Percentiles rank a stretch among this genome's conserved stretches.
Conservation (phyloP, 2,888 invertebrate genomes). For the Apamea sordens region DNA sequence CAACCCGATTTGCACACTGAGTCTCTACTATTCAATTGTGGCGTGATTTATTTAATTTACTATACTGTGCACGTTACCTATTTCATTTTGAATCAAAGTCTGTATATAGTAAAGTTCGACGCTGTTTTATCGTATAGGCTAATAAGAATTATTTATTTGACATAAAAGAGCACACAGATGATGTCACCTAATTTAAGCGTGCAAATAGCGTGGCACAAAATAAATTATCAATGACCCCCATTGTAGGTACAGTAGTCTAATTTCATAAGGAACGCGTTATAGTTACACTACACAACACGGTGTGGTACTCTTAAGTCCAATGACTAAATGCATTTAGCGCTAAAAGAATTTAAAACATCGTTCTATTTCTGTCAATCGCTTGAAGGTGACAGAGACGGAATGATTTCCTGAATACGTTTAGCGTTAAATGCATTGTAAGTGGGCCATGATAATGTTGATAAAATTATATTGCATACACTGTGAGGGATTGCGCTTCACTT, state of each 20-base stretch:
- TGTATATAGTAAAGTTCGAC: neutral
- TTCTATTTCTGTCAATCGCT: too few relatives aligned
- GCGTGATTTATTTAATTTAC: conserved; percentile 53
- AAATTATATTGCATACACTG: neutral
- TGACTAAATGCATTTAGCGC: neutral
- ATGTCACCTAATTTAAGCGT: too few relatives aligned
- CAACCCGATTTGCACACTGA: conserved; percentile 46
- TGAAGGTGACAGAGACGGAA: neutral
- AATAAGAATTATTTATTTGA: neutral
- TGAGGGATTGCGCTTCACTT: neutral
- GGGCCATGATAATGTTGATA: neutral
- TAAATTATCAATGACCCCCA: too few relatives aligned
- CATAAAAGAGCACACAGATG: neutral
- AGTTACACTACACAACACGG: neutral
- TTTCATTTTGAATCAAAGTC: conserved; percentile 14
- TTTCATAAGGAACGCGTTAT: neutral
- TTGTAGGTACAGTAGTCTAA: neutral
- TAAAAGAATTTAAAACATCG: neutral
- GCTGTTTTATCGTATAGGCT: too few relatives aligned
- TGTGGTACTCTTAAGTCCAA: neutral
- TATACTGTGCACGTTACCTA: conserved; percentile 7
- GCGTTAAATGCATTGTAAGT: neutral
- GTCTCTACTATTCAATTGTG: conserved; percentile 42
- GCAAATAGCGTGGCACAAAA: too few relatives aligned
- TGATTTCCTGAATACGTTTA: neutral